Evolutionary conservation across 2,888 invertebrate species (phyloP).

Genomic region (Sialis fuliginosa): DNA sequence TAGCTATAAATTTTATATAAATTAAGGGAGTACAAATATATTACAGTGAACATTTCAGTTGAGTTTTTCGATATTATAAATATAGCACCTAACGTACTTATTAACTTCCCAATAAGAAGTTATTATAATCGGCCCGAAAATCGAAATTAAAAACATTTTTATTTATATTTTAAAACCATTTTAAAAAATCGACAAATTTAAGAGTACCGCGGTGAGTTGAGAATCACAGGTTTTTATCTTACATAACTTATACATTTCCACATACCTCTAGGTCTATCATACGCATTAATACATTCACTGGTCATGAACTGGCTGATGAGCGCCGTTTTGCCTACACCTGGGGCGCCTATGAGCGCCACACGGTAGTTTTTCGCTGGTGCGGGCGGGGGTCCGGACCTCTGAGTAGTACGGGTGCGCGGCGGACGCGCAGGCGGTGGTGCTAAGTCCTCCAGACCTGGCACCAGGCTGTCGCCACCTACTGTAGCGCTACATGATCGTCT

Average conservation of each 20-base stretch:
- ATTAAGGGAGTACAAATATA: too few species aligned
- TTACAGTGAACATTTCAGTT: too few species aligned
- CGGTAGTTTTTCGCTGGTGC: conserved; percentile 30
- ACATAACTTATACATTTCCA: not conserved
- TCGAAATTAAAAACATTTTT: too few species aligned
- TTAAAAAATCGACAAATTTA: too few species aligned
- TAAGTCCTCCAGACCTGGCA: conserved; percentile 29
- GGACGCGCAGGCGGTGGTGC: conserved; percentile 6
- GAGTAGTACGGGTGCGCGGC: conserved; percentile 19
- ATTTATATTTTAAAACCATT: too few species aligned
- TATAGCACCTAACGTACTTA: too few species aligned
- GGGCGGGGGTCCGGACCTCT: conserved; percentile 15
- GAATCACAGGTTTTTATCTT: too few species aligned
- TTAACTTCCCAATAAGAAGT: too few species aligned
- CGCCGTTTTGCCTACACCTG: conserved; percentile 72
- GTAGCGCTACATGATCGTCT: conserved; percentile 62
- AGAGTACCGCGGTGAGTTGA: too few species aligned
- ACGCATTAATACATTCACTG: conserved; percentile 85
- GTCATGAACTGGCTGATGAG: conserved; percentile 81
- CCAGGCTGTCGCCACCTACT: conserved; percentile 32
- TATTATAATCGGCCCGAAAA: too few species aligned
- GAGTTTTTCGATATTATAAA: too few species aligned
- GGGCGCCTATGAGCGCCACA: conserved; percentile 63
- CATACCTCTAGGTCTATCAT: conserved; percentile 68
- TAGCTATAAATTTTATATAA: too few species aligned